Percentiles rank a stretch among this genome's conserved stretches.
Conservation (phyloP, 2,113 vertebrate species). For the Oryzias celebensis region DNA sequence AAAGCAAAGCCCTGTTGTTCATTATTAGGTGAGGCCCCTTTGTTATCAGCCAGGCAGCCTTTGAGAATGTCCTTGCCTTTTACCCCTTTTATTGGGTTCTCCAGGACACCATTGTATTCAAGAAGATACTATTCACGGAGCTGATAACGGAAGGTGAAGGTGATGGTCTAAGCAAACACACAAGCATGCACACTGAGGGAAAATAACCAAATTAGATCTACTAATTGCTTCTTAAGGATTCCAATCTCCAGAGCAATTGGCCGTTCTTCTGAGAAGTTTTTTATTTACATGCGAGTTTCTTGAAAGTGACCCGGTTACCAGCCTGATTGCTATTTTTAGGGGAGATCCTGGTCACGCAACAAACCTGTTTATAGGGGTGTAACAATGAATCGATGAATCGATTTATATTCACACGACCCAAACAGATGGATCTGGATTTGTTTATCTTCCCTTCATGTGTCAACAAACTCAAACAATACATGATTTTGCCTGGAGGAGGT, state of each 20-base stretch:
- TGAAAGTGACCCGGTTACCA: constrained; percentile 27
- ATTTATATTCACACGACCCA: no score
- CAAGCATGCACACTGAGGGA: constrained; percentile 41
- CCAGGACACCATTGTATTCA: constrained; percentile 66
- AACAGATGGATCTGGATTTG: no score
- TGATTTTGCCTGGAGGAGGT: constrained; percentile 56
- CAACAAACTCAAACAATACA: constrained; percentile 46
- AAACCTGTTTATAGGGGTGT: constrained; percentile 18
- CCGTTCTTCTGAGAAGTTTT: constrained; percentile 12
- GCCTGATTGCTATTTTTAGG: constrained; percentile 33
- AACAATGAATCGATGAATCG: no score
- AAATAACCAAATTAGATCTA: constrained; percentile 66
- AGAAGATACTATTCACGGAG: constrained; percentile 71
- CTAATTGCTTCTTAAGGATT: constrained; percentile 64
- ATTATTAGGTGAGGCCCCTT: constrained; percentile 79
- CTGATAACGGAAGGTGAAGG: constrained; percentile 72
- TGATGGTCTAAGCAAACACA: constrained; percentile 62
- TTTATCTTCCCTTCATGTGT: constrained; percentile 10
- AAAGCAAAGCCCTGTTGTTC: constrained; percentile 69
- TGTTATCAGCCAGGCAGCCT: constrained; percentile 73
- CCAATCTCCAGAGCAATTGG: constrained; percentile 31
- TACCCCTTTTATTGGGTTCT: constrained; percentile 78
- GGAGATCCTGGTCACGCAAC: constrained; percentile 39
- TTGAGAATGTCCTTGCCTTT: constrained; percentile 80
- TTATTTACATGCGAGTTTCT: constrained; percentile 34